Conservation (phyloP, 2,113 vertebrate species). For the Lipotes vexillifer region DNA sequence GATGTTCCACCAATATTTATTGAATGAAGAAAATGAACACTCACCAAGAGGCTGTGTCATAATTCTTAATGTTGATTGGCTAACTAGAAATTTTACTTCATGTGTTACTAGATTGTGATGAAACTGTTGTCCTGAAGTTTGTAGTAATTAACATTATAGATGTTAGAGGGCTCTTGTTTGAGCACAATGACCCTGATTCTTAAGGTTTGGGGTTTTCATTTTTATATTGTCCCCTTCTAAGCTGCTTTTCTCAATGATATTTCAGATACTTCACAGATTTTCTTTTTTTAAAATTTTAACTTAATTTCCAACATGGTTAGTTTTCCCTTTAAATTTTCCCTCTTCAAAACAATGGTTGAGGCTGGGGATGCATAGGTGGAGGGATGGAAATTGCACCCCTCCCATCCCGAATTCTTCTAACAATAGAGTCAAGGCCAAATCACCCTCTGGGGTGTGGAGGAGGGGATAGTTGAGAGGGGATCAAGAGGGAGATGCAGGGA, state of each 20-base stretch:
- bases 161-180: not conserved
- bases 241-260: not conserved
- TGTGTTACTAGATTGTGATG: not conserved
- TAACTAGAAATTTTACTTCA: not conserved
- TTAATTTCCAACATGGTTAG: not conserved
- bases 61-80: not conserved
- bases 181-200: not conserved
- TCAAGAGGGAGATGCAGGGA: not conserved
- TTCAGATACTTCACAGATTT: not conserved
- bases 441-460: not conserved
- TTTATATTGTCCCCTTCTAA: not conserved
- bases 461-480: not conserved
- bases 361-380: not conserved
- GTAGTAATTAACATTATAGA: not conserved
- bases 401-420: not conserved
- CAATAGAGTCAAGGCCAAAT: not conserved
- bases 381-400: not conserved
- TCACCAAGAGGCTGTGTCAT: not conserved
- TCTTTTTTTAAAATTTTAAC: not conserved
- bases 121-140: not conserved
- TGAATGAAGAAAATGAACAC: not conserved
- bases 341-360: not conserved
- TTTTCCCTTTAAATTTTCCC: conserved; percentile 1
- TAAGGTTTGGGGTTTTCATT: not conserved
- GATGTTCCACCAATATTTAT: not conserved